Conservation (phyloP, 2,797 vertebrate species). For the Schizothorax lantsangensis region DNA sequence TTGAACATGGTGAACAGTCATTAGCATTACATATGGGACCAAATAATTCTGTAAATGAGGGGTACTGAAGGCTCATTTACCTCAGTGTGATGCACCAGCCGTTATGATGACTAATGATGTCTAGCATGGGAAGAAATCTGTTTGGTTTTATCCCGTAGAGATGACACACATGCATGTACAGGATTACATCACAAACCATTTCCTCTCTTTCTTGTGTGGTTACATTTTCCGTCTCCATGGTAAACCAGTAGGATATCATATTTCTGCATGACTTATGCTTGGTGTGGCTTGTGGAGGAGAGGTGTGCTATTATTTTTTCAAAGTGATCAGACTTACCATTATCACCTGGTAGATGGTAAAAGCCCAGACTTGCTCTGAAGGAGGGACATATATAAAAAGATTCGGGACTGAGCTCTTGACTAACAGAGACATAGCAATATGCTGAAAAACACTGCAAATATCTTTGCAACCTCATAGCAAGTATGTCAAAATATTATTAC, state of each 20-base stretch:
- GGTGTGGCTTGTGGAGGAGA: not conserved
- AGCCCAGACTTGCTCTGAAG: not conserved
- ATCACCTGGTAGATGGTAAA: not conserved
- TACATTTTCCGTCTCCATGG: not conserved
- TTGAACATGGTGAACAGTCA: not conserved
- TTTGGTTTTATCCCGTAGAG: not conserved
- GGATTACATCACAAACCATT: conserved; percentile 3
- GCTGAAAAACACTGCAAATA: not conserved
- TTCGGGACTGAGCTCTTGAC: not conserved
- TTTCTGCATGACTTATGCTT: not conserved
- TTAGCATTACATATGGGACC: not conserved
- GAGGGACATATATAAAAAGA: not conserved
- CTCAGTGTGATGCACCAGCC: not conserved
- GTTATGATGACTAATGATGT: conserved; percentile 8
- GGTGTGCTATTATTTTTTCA: not conserved
- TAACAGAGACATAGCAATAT: not conserved
- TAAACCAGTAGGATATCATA: not conserved
- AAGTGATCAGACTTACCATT: not conserved
- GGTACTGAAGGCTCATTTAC: not conserved
- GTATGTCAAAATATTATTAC: not conserved
- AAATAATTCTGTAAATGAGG: not conserved
- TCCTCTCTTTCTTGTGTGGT: not conserved
- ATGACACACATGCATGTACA: not conserved
- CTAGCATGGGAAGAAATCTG: not conserved
- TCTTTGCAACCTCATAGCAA: not conserved